phyloP scores from a whole-genome alignment of 2,797 vertebrate species.

The Lithobates sylvaticus region DNA sequence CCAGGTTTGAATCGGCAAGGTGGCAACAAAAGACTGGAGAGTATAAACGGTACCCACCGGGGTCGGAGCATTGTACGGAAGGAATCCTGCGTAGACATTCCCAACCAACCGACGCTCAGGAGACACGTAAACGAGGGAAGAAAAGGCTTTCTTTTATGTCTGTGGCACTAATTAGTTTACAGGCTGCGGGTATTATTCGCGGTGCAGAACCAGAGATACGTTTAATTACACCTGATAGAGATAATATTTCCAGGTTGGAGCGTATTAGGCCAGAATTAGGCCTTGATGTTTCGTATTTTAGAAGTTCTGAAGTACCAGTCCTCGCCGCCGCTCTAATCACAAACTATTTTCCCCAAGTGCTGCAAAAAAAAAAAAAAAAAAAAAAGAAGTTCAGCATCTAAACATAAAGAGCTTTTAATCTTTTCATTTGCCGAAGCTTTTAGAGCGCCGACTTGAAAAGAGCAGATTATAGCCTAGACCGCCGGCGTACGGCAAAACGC shows the following conservation, averaged over 20 bases:
- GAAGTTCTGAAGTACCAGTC: background rate
- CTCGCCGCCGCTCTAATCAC: background rate
- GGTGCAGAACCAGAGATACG: conserved; percentile 55
- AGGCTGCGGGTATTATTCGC: too few species aligned
- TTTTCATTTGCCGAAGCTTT: conserved; percentile 40
- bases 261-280: conserved; percentile 35
- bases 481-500: background rate
- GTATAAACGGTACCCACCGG: too few species aligned
- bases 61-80: too few species aligned
- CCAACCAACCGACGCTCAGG: too few species aligned
- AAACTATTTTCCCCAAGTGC: conserved; percentile 40
- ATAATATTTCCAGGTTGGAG: conserved; percentile 51
- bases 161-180: too few species aligned
- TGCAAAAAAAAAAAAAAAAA: background rate
- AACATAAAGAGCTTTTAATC: conserved; percentile 41
- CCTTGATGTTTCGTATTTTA: background rate
- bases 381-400: background rate
- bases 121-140: too few species aligned
- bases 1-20: too few species aligned
- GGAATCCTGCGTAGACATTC: too few species aligned
- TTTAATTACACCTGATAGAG: conserved; percentile 56
- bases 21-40: too few species aligned
- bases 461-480: conserved; percentile 38
- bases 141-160: too few species aligned
- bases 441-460: conserved; percentile 21